Evolutionary conservation across 2,113 vertebrate genomes (phyloP).

Genomic region (Cricetomys ansorgei): DNA sequence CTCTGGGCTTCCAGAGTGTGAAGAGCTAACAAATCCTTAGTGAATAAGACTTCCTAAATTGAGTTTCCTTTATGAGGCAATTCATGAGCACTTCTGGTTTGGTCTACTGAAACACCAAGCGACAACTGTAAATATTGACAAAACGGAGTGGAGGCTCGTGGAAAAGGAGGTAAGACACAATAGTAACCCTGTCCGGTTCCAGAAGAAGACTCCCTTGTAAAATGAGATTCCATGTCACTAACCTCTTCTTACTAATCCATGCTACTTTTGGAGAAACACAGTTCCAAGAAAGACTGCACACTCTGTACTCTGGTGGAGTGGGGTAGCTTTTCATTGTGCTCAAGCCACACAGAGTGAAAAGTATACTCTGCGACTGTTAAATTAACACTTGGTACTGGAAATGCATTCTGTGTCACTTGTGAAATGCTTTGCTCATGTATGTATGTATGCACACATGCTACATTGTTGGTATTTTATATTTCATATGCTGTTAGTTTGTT

Average conservation of each 20-base stretch:
- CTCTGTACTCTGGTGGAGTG: background rate
- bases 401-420: background rate
- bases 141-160: background rate
- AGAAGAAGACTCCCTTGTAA: background rate
- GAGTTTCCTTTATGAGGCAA: slow-evolving; percentile 71
- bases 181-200: background rate
- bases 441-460: background rate
- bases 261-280: slow-evolving; percentile 10
- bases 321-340: no score
- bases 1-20: slow-evolving; percentile 51
- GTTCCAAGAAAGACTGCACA: background rate
- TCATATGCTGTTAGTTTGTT: background rate
- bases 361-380: background rate
- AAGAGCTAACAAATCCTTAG: slow-evolving; percentile 72
- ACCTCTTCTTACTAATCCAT: background rate
- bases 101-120: slow-evolving; percentile 58
- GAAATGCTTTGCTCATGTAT: background rate
- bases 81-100: slow-evolving; percentile 57
- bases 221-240: background rate
- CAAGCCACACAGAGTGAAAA: background rate
- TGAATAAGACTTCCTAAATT: slow-evolving; percentile 72
- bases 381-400: background rate
- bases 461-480: background rate
- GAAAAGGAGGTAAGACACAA: background rate
- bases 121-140: slow-evolving; percentile 71